Base-by-base conservation (phyloP, 1,140 invertebrate genomes). In the Drosophila aff. region DNA sequence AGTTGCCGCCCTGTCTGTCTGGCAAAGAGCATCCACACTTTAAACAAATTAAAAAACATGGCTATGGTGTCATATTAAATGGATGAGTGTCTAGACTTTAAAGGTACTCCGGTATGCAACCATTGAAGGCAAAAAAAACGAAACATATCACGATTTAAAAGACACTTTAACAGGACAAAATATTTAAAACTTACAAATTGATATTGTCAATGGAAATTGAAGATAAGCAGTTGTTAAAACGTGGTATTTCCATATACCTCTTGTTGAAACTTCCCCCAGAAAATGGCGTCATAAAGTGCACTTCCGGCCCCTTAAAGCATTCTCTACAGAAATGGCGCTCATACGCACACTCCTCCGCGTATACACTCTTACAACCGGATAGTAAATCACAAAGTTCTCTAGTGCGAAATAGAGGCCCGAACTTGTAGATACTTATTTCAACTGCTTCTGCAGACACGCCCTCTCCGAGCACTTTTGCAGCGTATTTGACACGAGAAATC, bases 401-500 rank as follows among this genome's bases (percentile, higher is more conserved):
- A 84, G 81, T 84, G 85, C 81, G 59, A 81, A 81, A 90, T 90
- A 72, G 81, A 71, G 77, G 66, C 58, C 64, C 57, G 36, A 63
- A 84, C 85, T 84, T 90, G 68, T 78, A 81, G 73, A 90, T 78
- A 90, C 71, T 84, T 87, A 79, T 62, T 79, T 44, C 76, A 74
- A 71, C 84, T 67, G 80, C 66, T 62, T 58, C 64, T 64, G 76
- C 59, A 47, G 67, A 73, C 67, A 50, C 60, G 71, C 52, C 72
- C 47, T 53, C 53, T 23, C 16, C 61, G 21, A 72, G 72, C 64
- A 83, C 81, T 83, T 79, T 47, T 77, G 52, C 68, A 86, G 75
- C 84, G 84, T 83, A 86, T 80, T 86, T 89, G 84, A 86, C 84
- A 86, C 83, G 84, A 77, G 75, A 86, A 86, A 89, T 86, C 83